phyloP scores from a whole-genome alignment of 2,113 vertebrate species.

The Rhinogobius similis region DNA sequence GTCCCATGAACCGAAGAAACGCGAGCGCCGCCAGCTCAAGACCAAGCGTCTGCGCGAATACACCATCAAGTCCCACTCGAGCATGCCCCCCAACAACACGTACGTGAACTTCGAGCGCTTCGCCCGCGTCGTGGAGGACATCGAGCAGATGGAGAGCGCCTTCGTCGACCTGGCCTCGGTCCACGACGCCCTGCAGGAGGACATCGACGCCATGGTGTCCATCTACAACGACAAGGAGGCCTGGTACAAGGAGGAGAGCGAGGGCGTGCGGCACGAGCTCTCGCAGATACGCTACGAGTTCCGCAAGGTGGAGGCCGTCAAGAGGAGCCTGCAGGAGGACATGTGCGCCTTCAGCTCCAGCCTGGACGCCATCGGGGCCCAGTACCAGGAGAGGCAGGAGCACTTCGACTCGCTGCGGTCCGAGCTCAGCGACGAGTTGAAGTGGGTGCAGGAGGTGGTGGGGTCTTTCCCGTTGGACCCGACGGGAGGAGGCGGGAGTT shows the following conservation, averaged over 20 bases:
- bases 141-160: constrained; percentile 77
- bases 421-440: constrained; percentile 84
- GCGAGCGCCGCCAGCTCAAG: constrained; percentile 83
- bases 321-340: constrained; percentile 84
- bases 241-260: constrained; percentile 91
- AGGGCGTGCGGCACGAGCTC: constrained; percentile 80
- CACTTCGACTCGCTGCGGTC: constrained; percentile 81
- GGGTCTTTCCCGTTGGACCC: constrained; percentile 72
- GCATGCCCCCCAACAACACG: constrained; percentile 94
- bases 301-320: constrained; percentile 84
- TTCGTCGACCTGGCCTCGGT: constrained; percentile 61
- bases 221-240: constrained; percentile 91
- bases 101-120: constrained; percentile 93
- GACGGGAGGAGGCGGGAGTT: constrained; percentile 39
- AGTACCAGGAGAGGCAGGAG: constrained; percentile 77
- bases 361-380: constrained; percentile 67
- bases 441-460: constrained; percentile 86
- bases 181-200: constrained; percentile 85
- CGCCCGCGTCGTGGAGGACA: constrained; percentile 83
- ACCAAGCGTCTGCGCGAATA: constrained; percentile 91
- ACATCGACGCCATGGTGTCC: constrained; percentile 87
- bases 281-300: constrained; percentile 83
- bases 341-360: constrained; percentile 67
- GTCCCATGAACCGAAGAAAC: constrained; percentile 73
- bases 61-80: constrained; percentile 92